A percentile compares a stretch with the other conserved stretches of the same genome.
Conservation (phyloP, 1,140 invertebrate genomes). For the Drosophila kurseongensis region DNA sequence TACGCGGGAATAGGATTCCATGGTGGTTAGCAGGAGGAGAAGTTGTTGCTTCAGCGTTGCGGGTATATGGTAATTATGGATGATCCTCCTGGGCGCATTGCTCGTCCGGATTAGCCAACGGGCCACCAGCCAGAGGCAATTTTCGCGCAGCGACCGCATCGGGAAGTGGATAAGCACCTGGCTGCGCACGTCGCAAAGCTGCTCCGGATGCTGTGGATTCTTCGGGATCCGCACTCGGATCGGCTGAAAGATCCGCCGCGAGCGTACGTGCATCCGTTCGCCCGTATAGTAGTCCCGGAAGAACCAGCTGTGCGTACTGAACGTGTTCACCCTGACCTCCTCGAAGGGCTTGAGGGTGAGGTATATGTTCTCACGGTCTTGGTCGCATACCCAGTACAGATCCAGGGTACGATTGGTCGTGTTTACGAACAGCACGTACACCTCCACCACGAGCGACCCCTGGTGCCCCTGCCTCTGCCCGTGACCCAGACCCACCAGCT, state of each 20-base stretch:
- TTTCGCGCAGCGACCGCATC: conserved; percentile 59
- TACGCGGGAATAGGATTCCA: conserved; percentile 54
- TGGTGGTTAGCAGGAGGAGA: conserved; percentile 39
- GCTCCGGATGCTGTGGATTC: conserved; percentile 53
- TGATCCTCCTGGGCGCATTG: conserved; percentile 34
- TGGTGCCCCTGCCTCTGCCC: conserved; percentile 4
- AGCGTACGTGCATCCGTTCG: conserved; percentile 85
- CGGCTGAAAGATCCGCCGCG: conserved; percentile 79
- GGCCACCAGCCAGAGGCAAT: conserved; percentile 63
- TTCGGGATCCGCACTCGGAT: conserved; percentile 59
- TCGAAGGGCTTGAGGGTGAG: conserved; percentile 85
- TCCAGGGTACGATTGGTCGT: conserved; percentile 87
- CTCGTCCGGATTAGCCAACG: conserved; percentile 48
- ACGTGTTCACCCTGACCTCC: conserved; percentile 88
- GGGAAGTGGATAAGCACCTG: conserved; percentile 76
- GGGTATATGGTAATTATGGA: conserved; percentile 57
- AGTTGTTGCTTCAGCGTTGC: conserved; percentile 66
- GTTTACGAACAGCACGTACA: conserved; percentile 90
- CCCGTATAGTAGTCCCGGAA: conserved; percentile 88
- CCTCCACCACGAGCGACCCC: conserved; percentile 55
- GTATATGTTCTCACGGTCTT: conserved; percentile 87
- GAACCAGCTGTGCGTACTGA: conserved; percentile 90
- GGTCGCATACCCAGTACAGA: conserved; percentile 91
- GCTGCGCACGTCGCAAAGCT: conserved; percentile 61
- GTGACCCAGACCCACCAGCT: conserved; percentile 1